Base-by-base conservation (phyloP, 1,140 invertebrate species). In the Halyomorpha halys region DNA sequence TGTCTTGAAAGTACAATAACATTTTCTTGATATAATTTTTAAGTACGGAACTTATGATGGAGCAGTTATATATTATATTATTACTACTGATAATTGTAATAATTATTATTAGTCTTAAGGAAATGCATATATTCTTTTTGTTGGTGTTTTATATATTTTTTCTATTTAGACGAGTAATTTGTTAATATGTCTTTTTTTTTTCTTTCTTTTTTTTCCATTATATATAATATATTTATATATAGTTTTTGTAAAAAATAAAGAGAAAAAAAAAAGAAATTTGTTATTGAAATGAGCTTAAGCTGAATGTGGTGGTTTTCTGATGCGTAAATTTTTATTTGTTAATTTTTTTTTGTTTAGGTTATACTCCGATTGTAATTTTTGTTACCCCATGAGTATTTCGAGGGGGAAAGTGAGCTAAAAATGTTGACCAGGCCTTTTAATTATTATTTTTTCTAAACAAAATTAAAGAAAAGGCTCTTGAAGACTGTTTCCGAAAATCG, bases 1-100 rank as follows among this genome's bases (percentile, higher is more conserved):
- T 56, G 53, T 56, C 23, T 56, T 56, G 23, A 23, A 56, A 56
- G 53, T 56, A 56, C 53, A 56, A 56, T 56, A 56, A 56, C 23
- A 25, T 56, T 56, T 56, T 56, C 53, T 49, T 56, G 53, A 56
- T 21, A 56, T 56, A 39, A 39, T 23, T 56, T 56, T 56, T 56
- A 56, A 23, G 21, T 25, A 15, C 19, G 15, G 23, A 56, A 56
- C 4, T 23, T 23, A 14, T 56, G 18, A 23, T 9, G 18, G 23
- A 21, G 23, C 18, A 23, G 53, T 5, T 15, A 25, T 56, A 25
- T 27, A 56, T 56, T 56, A 56, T 56, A 25, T 49, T 23, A 23
- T 23, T 39, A 39, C 34, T 39, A 39, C 13, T 39, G 34, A 39
- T 39, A 39, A 8, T 56, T 23, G 53, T 56, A 56, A 56, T 56